Percentiles rank a stretch among this genome's conserved stretches.
phyloP scores from a whole-genome alignment of 1,140 invertebrate species.

The Sesamia nonagrioides region DNA sequence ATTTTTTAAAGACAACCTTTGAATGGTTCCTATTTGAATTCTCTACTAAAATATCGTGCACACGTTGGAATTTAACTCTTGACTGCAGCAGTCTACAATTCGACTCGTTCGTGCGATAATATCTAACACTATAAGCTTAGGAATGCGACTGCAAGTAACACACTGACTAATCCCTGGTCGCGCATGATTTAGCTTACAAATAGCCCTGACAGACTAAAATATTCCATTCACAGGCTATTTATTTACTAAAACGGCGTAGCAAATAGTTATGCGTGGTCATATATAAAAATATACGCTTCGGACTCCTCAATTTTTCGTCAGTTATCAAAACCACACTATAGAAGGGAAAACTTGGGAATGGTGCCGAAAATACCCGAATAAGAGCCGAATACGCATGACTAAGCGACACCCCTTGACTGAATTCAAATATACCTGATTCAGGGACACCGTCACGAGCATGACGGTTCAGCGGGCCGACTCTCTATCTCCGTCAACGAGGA shows the following conservation, averaged over 20 bases:
- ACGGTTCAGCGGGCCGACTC: too few species aligned
- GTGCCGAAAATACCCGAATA: too few species aligned
- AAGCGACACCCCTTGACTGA: too few species aligned
- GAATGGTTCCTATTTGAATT: not conserved
- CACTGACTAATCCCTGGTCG: not conserved
- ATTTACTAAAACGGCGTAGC: not conserved
- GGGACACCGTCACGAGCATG: too few species aligned
- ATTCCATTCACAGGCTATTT: not conserved
- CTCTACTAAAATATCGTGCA: not conserved
- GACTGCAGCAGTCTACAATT: not conserved
- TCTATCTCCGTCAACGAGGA: too few species aligned
- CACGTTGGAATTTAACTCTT: not conserved
- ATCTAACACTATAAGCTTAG: slow-evolving; percentile 4
- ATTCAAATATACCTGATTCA: too few species aligned
- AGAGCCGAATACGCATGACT: too few species aligned
- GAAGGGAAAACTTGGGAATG: too few species aligned
- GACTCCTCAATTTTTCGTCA: too few species aligned
- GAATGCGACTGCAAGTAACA: slow-evolving; percentile 9
- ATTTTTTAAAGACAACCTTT: not conserved
- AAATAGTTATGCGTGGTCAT: not conserved
- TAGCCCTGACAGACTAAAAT: not conserved
- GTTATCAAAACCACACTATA: too few species aligned
- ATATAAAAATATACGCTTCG: too few species aligned
- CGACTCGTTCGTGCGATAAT: not conserved
- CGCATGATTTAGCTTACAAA: slow-evolving; percentile 24